Conservation (phyloP, 2,888 invertebrate genomes). For the Graphium colonna region DNA sequence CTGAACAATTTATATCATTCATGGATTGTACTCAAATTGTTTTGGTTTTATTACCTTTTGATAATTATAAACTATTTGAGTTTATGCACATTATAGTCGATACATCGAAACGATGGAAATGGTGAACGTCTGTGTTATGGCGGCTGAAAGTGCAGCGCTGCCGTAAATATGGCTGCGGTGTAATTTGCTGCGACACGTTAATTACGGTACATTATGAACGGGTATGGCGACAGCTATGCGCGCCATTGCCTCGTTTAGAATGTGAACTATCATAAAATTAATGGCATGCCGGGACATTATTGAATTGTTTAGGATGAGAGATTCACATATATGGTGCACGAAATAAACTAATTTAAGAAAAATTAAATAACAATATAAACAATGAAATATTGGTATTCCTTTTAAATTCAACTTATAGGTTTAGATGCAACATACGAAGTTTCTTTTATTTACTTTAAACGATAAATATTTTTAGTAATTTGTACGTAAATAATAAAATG, state of each 20-base stretch:
- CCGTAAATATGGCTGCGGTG: slow-evolving; percentile 7
- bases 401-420: too few relatives aligned
- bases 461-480: too few relatives aligned
- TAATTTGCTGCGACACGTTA: slow-evolving; percentile 21
- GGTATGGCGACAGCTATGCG: slow-evolving; percentile 8
- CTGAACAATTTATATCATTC: too few relatives aligned
- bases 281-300: not conserved
- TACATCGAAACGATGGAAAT: not conserved
- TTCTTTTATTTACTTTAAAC: too few relatives aligned
- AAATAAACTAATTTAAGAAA: too few relatives aligned
- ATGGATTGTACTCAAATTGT: not conserved
- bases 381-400: too few relatives aligned
- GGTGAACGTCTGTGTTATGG: not conserved
- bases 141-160: not conserved
- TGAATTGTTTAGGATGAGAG: not conserved
- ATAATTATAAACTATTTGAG: too few relatives aligned
- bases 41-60: not conserved
- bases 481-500: too few relatives aligned
- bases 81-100: not conserved
- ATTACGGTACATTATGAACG: slow-evolving; percentile 15
- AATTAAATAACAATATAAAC: too few relatives aligned
- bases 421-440: too few relatives aligned
- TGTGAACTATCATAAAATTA: not conserved
- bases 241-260: slow-evolving; percentile 15
- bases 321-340: too few relatives aligned